These are phyloP conservation scores for Oreochromis niloticus DNA, from an alignment of 2,113 vertebrate species.

Conservation along the genomic window DNA sequence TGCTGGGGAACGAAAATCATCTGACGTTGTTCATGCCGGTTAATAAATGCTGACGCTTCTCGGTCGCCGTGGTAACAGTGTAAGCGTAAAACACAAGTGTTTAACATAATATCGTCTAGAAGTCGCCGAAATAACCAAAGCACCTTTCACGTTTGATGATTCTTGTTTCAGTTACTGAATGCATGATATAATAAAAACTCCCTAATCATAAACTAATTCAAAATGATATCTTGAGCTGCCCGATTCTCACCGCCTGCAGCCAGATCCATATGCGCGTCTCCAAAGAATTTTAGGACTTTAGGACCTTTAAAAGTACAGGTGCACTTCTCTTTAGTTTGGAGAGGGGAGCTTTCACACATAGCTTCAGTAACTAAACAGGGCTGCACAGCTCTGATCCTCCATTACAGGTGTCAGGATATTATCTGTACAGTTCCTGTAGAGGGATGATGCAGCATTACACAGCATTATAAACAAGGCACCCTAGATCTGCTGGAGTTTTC, in stretches of 20 bases:
- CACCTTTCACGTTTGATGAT: background rate
- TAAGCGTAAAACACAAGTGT: background rate
- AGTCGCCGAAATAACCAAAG: background rate
- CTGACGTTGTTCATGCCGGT: background rate
- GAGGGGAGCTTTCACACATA: background rate
- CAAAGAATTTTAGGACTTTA: background rate
- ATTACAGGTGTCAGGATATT: background rate
- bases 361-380: background rate
- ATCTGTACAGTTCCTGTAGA: background rate
- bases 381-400: background rate
- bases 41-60: background rate
- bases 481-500: rapidly evolving
- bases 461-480: background rate
- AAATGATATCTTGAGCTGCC: background rate
- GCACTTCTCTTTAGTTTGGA: background rate
- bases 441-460: background rate
- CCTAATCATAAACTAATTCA: background rate
- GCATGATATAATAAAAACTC: background rate
- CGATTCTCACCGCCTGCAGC: background rate
- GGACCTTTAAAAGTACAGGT: too few species aligned
- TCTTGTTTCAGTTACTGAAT: background rate
- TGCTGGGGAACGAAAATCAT: slow-evolving; percentile 38
- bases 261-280: background rate
- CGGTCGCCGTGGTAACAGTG: slow-evolving; percentile 39
- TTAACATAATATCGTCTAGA: background rate